Conservation (phyloP, 2,888 invertebrate genomes). For the Conistra vaccinii region DNA sequence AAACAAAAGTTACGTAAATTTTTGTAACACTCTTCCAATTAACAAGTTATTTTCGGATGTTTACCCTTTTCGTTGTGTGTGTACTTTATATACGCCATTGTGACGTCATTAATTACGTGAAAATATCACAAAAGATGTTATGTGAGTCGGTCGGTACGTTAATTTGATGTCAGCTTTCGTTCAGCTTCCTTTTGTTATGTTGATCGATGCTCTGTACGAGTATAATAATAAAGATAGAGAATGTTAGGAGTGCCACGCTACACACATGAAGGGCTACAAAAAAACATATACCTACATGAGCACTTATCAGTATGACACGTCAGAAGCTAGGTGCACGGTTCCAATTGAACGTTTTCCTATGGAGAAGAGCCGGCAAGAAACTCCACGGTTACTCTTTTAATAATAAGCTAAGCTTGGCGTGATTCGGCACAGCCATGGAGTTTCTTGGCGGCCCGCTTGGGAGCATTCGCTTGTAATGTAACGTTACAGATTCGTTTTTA, state of each 20-base stretch:
- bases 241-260: too few relatives aligned
- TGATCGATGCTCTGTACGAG: not conserved
- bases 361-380: too few relatives aligned
- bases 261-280: too few relatives aligned
- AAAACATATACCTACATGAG: too few relatives aligned
- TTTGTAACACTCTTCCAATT: constrained; percentile 40
- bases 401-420: too few relatives aligned
- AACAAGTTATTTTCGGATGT: constrained; percentile 30
- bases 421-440: not conserved
- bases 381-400: too few relatives aligned
- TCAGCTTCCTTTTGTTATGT: not conserved
- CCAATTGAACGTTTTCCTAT: too few relatives aligned
- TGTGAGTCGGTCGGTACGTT: constrained; percentile 8
- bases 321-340: too few relatives aligned
- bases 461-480: too few relatives aligned
- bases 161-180: constrained; percentile 5
- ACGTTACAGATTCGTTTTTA: too few relatives aligned
- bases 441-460: too few relatives aligned
- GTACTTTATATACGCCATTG: not conserved
- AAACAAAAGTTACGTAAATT: constrained; percentile 15
- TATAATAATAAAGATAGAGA: not conserved
- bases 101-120: constrained; percentile 34
- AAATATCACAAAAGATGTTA: constrained; percentile 25
- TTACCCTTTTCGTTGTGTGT: constrained; percentile 7
- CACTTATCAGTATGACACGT: too few relatives aligned